These are phyloP conservation scores for Sipha flava DNA, from an alignment of 1,140 invertebrate species.

Conservation along the genomic window DNA sequence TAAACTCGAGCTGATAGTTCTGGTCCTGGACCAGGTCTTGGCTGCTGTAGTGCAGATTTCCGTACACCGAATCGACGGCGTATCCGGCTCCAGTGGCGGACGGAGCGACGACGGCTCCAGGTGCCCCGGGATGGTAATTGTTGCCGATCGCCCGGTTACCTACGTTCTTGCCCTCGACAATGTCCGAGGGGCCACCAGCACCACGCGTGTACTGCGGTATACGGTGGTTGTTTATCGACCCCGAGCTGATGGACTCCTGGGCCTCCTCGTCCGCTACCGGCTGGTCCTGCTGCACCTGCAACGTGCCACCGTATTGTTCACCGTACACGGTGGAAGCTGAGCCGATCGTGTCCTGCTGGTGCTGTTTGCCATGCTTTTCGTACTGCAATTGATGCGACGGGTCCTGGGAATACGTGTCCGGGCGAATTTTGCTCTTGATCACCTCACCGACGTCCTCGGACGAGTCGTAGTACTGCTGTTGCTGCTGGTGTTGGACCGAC, in stretches of 20 bases:
- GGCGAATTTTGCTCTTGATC: constrained; percentile 8
- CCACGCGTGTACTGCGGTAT: constrained; percentile 20
- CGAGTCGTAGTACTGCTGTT: not conserved
- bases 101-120: not conserved
- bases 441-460: not conserved
- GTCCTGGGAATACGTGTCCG: not conserved
- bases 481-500: not conserved
- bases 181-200: not conserved
- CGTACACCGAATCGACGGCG: not conserved
- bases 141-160: not conserved
- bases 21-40: constrained; percentile 30
- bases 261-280: constrained; percentile 22
- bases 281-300: not conserved
- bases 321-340: not conserved
- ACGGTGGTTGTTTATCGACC: constrained; percentile 31
- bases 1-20: constrained; percentile 55
- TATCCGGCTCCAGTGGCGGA: not conserved
- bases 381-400: not conserved
- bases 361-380: not conserved
- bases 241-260: constrained; percentile 31
- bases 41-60: not conserved
- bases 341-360: not conserved
- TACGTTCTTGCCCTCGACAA: not conserved
- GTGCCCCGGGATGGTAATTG: not conserved
- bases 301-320: not conserved